Evolutionary conservation across 2,888 invertebrate species (phyloP), one percentile per base, ranked within the genome.

Genomic region (Xanthia icteritia): DNA sequence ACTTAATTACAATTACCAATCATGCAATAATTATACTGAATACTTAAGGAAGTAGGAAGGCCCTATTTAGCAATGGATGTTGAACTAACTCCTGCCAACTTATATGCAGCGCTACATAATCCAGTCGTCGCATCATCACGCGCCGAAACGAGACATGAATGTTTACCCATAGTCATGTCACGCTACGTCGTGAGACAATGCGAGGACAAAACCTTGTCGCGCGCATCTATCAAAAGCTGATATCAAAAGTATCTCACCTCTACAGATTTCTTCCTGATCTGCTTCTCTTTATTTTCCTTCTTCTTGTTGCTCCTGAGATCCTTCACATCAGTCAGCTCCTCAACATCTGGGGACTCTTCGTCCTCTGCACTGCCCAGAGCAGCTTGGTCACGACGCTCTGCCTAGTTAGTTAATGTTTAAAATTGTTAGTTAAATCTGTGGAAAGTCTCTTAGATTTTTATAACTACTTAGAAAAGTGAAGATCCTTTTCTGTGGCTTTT

Each of bases 231-330:
- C 11, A 36, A 68, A 17, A 11, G 17, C 36, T n/a, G 23, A 45
- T 60, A 56, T 27, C 2, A 39, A 67, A 69, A 23, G 6, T 27
- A 36, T 39, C 69, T 77, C 83, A 95, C 96, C 92, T 95, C 95
- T 82, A 86, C 92, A 78, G 92, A 91, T 89, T 95, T 96, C 88
- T 96, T 96, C 91, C 95, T 96, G 75, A 86, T 94, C 86, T 97
- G 96, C 84, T 97, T 97, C 86, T 97, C 97, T 85, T 95, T 96
- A 86, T 96, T 96, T 85, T 97, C 96, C 82, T 96, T 95, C 88
- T 97, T 97, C 92, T 96, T 97, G 91, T 93, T 96, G 92, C 95
- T 96, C 82, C 96, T 93, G 86, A 96, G 94, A 90, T 97, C 97
- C 89, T 97, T 96, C 17, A 96, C 96, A 76, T 96, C 96, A 79